Evolutionary conservation across 2,113 vertebrate genomes (phyloP).

Genomic region (Menura novaehollandiae): DNA sequence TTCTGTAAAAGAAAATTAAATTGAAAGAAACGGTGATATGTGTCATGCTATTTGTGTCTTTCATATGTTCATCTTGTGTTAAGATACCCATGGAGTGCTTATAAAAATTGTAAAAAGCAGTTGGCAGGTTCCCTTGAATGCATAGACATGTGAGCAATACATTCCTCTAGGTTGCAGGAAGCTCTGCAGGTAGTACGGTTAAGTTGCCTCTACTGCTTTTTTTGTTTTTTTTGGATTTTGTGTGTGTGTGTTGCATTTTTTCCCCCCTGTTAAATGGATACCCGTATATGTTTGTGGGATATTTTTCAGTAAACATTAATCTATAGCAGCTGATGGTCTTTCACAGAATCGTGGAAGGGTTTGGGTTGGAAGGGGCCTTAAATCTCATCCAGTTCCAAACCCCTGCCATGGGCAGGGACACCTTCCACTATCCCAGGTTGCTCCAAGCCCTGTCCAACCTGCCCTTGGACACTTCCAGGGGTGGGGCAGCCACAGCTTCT

Average conservation of each 20-base stretch:
- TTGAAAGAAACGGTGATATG: background rate
- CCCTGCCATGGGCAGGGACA: background rate
- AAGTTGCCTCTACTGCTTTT: background rate
- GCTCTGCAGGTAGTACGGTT: background rate
- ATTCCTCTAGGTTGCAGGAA: background rate
- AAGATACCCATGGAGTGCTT: background rate
- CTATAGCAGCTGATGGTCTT: background rate
- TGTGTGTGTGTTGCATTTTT: background rate
- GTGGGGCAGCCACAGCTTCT: background rate
- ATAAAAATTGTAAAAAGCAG: background rate
- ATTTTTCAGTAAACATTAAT: background rate
- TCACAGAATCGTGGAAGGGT: background rate
- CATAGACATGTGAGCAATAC: rapidly evolving
- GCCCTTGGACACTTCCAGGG: background rate
- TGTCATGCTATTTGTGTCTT: background rate
- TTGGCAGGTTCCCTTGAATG: background rate
- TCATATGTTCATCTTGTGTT: background rate
- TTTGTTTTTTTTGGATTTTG: background rate
- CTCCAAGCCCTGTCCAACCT: background rate
- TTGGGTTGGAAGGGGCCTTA: background rate
- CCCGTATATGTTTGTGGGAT: rapidly evolving
- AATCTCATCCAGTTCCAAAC: background rate
- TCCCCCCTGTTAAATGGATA: background rate
- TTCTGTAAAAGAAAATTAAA: background rate
- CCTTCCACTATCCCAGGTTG: background rate